phyloP scores from a whole-genome alignment of 2,888 invertebrate species.

The Drosophila pseudotalamancana region DNA sequence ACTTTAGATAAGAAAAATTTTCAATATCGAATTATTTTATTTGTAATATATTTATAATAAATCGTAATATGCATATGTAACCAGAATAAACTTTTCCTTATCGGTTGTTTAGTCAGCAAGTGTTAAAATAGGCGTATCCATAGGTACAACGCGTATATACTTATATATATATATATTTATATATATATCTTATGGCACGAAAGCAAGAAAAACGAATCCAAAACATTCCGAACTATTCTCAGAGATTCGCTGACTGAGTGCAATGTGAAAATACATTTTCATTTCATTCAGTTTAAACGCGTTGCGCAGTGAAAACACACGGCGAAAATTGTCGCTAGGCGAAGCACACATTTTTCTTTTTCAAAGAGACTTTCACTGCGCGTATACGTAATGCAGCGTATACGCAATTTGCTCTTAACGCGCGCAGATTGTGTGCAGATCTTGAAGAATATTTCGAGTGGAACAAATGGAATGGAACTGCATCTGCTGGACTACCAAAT shows the following conservation, averaged over 20 bases:
- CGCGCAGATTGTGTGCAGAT: slow-evolving; percentile 65
- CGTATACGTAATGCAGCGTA: slow-evolving; percentile 47
- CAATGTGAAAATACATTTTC: slow-evolving; percentile 24
- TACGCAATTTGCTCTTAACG: slow-evolving; percentile 58
- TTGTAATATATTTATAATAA: background rate
- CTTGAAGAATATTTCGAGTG: no score
- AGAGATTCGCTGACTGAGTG: slow-evolving; percentile 33
- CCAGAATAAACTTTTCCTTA: background rate
- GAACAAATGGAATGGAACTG: no score
- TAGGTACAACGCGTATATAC: background rate
- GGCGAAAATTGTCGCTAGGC: slow-evolving; percentile 28
- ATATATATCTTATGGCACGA: slow-evolving; percentile 30
- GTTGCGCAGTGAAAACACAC: slow-evolving; percentile 40
- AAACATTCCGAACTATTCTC: slow-evolving; percentile 22
- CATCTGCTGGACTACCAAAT: slow-evolving; percentile 46
- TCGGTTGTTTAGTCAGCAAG: background rate
- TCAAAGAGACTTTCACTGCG: background rate
- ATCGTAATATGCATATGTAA: no score
- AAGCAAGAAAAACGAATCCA: slow-evolving; percentile 11
- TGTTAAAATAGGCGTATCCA: slow-evolving; percentile 3
- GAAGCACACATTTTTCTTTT: background rate
- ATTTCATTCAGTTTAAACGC: slow-evolving; percentile 49
- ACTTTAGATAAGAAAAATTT: background rate
- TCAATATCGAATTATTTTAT: background rate
- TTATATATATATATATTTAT: background rate